Conservation (phyloP, 2,113 vertebrate species). For the Jacana jacana region DNA sequence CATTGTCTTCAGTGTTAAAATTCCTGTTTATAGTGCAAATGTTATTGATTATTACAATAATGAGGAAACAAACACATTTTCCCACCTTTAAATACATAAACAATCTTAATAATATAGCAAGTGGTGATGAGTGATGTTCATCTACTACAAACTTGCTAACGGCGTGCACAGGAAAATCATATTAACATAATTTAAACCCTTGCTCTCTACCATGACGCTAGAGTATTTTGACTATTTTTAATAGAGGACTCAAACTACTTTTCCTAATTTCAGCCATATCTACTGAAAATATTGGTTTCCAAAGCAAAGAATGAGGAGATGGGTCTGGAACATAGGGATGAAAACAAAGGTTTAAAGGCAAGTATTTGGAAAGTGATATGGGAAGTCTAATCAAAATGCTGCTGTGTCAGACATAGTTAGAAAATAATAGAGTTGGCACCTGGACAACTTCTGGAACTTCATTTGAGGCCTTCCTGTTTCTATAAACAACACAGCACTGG, state of each 20-base stretch:
- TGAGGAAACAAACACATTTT: not conserved
- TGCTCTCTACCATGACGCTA: not conserved
- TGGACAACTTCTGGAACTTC: constrained; percentile 34
- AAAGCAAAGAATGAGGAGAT: not conserved
- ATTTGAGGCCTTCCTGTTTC: not conserved
- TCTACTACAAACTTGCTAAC: not conserved
- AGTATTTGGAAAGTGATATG: not conserved
- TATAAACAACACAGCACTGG: not conserved
- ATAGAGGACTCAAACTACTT: not conserved
- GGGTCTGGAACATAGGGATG: not conserved
- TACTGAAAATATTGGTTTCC: not conserved
- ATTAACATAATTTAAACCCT: not conserved
- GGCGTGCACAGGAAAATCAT: not conserved
- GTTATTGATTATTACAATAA: not conserved
- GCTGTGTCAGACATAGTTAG: not conserved
- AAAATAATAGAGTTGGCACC: constrained; percentile 27
- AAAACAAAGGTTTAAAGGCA: constrained; percentile 1
- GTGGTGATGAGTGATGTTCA: not conserved
- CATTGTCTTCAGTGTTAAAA: not conserved
- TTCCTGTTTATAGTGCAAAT: not conserved
- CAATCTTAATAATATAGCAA: not conserved
- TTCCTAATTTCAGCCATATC: not conserved
- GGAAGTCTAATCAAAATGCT: not conserved
- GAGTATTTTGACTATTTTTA: not conserved
- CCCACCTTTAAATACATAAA: not conserved